Evolutionary conservation across 2,113 vertebrate genomes (phyloP), one percentile per base, ranked within the genome.

Genomic region (Pterocles burchelli): DNA sequence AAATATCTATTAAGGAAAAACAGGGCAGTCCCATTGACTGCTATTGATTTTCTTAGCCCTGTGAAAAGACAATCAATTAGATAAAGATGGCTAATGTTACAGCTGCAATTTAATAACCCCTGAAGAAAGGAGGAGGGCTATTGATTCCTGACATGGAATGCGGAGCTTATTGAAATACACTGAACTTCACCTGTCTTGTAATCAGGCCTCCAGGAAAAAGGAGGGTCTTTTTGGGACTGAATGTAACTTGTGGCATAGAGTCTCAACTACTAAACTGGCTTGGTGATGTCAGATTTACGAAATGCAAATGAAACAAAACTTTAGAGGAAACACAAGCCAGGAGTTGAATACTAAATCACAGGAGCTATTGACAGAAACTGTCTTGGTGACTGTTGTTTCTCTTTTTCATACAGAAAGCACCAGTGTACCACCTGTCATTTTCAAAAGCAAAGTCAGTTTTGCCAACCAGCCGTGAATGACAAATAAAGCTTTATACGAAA

Each of bases 31-130:
- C 96, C 97, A 98, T 98, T 98, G 98, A 98, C 98, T 97, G 93
- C 81, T 90, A 98, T 98, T 98, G 98, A 98, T 98, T 98, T 98
- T 97, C 97, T 98, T 97, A 98, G 98, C 96, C 97, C 98, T 96
- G 97, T 98, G 98, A 98, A 98, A 98, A 98, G 98, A 98, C 97
- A 98, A 98, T 99, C 98, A 98, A 99, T 99, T 98, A 98, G 98
- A 98, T 98, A 98, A 98, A 98, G 97, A 97, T 97, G 98, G 97
- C 98, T 98, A 98, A 99, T 98, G 98, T 98, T 98, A 98, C 98
- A 98, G 97, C 98, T 98, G 98, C 98, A 98, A 98, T 98, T 98
- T 98, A 98, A 98, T 98, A 98, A 98, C 97, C 97, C 96, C 95
- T 96, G 97, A 98, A 98, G 97, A 97, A 97, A 97, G 97, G 95